A percentile compares a stretch with the other conserved stretches of the same genome.
These are phyloP conservation scores for Aquatica leii DNA, from an alignment of 2,888 invertebrate species.

Conservation along the genomic window DNA sequence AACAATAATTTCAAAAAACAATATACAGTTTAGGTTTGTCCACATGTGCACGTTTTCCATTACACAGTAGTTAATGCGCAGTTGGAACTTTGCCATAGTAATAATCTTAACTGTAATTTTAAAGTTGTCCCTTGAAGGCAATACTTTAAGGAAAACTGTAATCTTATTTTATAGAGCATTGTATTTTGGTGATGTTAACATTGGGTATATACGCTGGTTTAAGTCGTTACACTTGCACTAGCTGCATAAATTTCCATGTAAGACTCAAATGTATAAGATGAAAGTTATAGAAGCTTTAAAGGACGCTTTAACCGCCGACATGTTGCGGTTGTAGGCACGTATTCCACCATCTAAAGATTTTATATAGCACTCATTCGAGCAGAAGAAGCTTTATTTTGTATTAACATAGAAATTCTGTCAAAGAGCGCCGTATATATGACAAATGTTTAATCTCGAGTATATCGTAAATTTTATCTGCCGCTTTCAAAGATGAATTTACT, in stretches of 20 bases:
- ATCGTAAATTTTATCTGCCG: too few relatives aligned
- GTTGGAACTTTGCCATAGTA: neutral
- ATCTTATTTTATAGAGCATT: conserved; percentile 19
- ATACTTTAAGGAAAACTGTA: conserved; percentile 13
- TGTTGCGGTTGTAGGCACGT: conserved; percentile 15
- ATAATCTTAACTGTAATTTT: conserved; percentile 13
- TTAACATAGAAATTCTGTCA: too few relatives aligned
- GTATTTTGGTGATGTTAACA: conserved; percentile 15
- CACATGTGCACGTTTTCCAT: too few relatives aligned
- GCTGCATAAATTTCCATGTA: conserved; percentile 40
- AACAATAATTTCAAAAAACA: too few relatives aligned
- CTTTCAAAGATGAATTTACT: too few relatives aligned
- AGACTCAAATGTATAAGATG: conserved; percentile 35
- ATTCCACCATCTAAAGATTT: conserved; percentile 16
- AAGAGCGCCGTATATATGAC: too few relatives aligned
- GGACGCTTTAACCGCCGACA: conserved; percentile 19
- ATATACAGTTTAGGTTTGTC: too few relatives aligned
- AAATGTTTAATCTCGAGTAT: too few relatives aligned
- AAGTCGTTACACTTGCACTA: conserved; percentile 23
- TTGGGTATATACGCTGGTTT: neutral
- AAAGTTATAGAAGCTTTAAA: conserved; percentile 27
- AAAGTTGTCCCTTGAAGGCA: conserved; percentile 2
- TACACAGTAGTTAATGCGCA: neutral
- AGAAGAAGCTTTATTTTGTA: neutral
- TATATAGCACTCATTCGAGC: conserved; percentile 22